Conservation (phyloP, 2,888 invertebrate genomes). For the Phengaris arion region DNA sequence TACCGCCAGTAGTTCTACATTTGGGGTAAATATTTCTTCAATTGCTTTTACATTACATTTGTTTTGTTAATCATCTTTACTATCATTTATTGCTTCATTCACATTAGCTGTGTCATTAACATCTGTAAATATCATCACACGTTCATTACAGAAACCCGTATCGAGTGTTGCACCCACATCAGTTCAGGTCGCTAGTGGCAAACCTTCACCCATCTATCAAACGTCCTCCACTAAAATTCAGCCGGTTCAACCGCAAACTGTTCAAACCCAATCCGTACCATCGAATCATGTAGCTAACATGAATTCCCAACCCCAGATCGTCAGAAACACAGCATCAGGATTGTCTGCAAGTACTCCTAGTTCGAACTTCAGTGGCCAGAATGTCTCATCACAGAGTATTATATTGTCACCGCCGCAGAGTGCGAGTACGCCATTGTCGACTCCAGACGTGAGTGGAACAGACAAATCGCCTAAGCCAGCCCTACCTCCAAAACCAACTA, state of each 20-base stretch:
- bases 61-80: constrained; percentile 31
- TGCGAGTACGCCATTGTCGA: constrained; percentile 79
- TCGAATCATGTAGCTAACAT: constrained; percentile 72
- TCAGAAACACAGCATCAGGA: constrained; percentile 75
- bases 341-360: constrained; percentile 72
- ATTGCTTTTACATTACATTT: not conserved
- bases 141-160: constrained; percentile 87
- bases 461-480: constrained; percentile 86
- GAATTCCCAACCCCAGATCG: constrained; percentile 75
- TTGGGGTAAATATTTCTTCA: constrained; percentile 60
- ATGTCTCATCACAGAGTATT: constrained; percentile 67
- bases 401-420: constrained; percentile 81
- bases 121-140: constrained; percentile 73
- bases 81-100: constrained; percentile 40
- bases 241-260: constrained; percentile 88
- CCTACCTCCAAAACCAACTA: constrained; percentile 89
- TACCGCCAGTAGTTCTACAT: constrained; percentile 65
- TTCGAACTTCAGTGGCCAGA: constrained; percentile 63
- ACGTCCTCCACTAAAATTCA: constrained; percentile 90
- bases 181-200: constrained; percentile 82
- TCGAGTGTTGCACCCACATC: constrained; percentile 92
- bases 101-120: constrained; percentile 37
- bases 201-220: constrained; percentile 88
- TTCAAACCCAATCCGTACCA: constrained; percentile 68
- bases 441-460: constrained; percentile 73